Evolutionary conservation across 53 echinoderm and acorn worm species (phyloP).

Genomic region (Temnopleurus reevesii): DNA sequence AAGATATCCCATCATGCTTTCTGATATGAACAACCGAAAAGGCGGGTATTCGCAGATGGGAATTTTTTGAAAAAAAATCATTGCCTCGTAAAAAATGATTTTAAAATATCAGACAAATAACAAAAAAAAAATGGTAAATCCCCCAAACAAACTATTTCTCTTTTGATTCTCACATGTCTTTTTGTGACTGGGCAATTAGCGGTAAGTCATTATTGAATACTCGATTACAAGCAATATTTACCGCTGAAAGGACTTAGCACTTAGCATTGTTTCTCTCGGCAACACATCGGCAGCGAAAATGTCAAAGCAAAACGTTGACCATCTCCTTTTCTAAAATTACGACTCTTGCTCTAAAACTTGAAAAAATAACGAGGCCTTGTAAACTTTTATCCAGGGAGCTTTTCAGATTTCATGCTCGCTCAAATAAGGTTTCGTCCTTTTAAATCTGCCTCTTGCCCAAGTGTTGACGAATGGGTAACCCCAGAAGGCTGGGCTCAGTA

Average conservation of each 20-base stretch:
- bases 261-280: too few relatives aligned
- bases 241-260: too few relatives aligned
- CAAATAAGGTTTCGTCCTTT: constrained; percentile 20
- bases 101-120: neutral
- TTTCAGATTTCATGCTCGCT: constrained; percentile 31
- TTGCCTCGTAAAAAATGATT: too few relatives aligned
- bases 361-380: constrained; percentile 14
- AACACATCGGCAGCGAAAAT: neutral
- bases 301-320: neutral
- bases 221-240: neutral
- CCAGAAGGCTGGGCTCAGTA: neutral
- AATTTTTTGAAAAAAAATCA: too few relatives aligned
- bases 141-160: neutral
- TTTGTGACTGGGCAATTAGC: too few relatives aligned
- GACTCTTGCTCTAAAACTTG: neutral
- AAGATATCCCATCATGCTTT: too few relatives aligned
- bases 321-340: neutral
- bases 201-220: neutral
- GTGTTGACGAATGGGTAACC: constrained; percentile 31
- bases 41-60: too few relatives aligned
- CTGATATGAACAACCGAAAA: too few relatives aligned
- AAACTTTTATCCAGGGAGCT: neutral
- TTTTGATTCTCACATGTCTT: too few relatives aligned
- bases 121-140: neutral
- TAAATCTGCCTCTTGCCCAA: constrained; percentile 47